Conservation (phyloP, 2,888 invertebrate species). For the Drosophila subquinaria region DNA sequence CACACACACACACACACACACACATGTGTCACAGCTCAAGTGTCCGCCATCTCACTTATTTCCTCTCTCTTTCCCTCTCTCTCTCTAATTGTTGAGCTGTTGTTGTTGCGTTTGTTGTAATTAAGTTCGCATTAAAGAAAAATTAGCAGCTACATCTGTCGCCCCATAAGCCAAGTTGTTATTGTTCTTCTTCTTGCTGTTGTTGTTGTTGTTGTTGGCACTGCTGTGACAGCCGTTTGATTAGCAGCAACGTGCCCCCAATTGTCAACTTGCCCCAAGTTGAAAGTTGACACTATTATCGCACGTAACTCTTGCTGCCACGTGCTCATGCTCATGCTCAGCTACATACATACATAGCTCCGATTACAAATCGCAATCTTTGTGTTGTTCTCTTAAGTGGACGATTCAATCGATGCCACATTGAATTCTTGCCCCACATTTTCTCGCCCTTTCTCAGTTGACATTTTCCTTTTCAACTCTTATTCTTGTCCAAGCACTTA, state of each 20-base stretch:
- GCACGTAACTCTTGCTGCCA: conserved; percentile 29
- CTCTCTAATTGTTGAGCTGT: conserved; percentile 48
- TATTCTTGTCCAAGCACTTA: not conserved
- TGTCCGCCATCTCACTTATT: conserved; percentile 32
- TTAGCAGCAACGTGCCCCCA: conserved; percentile 42
- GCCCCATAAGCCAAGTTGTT: conserved; percentile 12
- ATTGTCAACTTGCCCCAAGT: conserved; percentile 34
- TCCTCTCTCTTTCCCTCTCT: not conserved
- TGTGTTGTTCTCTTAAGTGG: conserved; percentile 13
- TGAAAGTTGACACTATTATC: conserved; percentile 31
- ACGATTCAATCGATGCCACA: conserved; percentile 4
- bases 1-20: conserved; percentile 26
- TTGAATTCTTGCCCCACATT: not conserved
- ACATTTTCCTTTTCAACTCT: not conserved
- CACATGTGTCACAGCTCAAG: conserved; percentile 45
- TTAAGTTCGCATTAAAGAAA: conserved; percentile 76
- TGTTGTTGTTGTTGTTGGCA: conserved; percentile 1
- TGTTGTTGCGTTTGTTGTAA: conserved; percentile 51
- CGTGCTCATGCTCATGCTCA: not conserved
- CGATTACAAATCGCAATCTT: conserved; percentile 19
- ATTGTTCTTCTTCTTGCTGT: not conserved
- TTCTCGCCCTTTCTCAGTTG: too few species aligned
- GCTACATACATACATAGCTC: not conserved
- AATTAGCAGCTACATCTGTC: conserved; percentile 64
- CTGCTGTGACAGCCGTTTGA: conserved; percentile 46